Conservation (phyloP, 2,797 vertebrate genomes). For the Esox masquinongy region DNA sequence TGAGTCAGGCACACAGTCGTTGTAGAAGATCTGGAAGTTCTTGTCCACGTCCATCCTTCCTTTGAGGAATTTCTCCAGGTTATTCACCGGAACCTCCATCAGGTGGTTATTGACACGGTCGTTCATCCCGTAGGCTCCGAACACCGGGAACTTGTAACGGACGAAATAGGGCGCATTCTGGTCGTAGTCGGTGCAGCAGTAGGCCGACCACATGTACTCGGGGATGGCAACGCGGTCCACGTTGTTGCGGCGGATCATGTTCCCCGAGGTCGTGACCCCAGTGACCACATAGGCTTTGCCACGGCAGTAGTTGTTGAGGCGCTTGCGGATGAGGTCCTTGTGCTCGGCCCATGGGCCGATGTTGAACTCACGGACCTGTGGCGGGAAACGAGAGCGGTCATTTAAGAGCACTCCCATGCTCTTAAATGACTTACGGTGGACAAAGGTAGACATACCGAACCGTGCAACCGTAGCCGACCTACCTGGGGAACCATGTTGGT, state of each 20-base stretch:
- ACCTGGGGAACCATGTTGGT: slow-evolving; percentile 69
- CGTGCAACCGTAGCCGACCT: background rate
- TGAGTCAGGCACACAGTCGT: slow-evolving; percentile 66
- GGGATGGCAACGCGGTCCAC: slow-evolving; percentile 66
- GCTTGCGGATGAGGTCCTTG: slow-evolving; percentile 62
- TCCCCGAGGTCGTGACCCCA: slow-evolving; percentile 68
- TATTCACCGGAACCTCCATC: slow-evolving; percentile 71
- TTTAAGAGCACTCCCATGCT: background rate
- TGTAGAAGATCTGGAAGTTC: slow-evolving; percentile 78
- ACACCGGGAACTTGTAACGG: slow-evolving; percentile 74
- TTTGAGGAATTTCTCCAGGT: slow-evolving; percentile 73
- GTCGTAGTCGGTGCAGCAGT: slow-evolving; percentile 73
- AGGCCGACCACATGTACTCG: slow-evolving; percentile 73
- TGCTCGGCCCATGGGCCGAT: slow-evolving; percentile 66
- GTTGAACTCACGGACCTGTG: slow-evolving; percentile 68
- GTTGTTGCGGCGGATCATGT: slow-evolving; percentile 62
- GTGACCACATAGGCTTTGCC: slow-evolving; percentile 68
- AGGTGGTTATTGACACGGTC: slow-evolving; percentile 69
- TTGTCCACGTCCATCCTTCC: slow-evolving; percentile 72
- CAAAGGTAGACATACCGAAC: background rate
- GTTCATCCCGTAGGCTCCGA: slow-evolving; percentile 69
- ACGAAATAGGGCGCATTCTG: slow-evolving; percentile 71
- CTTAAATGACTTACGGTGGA: background rate
- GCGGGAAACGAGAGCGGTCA: slow-evolving; percentile 27
- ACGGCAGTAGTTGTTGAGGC: slow-evolving; percentile 75